Conservation (phyloP, 2,888 invertebrate genomes). For the Meteorus colon region DNA sequence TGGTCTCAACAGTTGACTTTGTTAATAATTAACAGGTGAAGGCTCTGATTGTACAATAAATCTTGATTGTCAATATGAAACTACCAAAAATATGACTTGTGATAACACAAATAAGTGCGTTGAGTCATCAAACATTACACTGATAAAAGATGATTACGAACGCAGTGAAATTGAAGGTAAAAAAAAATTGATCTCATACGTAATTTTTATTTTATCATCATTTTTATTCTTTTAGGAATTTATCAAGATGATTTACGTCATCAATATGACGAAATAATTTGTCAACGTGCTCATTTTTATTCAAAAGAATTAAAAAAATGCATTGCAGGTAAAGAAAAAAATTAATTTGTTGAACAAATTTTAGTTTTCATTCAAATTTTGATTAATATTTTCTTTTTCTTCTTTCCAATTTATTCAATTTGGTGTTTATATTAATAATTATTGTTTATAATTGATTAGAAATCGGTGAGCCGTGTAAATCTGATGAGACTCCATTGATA, state of each 20-base stretch:
- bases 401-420: neutral
- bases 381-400: neutral
- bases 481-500: conserved; percentile 42
- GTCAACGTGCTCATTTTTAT: conserved; percentile 55
- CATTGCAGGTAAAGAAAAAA: conserved; percentile 57
- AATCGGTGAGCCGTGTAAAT: conserved; percentile 60
- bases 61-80: conserved; percentile 57
- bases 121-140: neutral
- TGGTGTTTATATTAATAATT: neutral
- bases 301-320: conserved; percentile 49
- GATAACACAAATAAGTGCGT: conserved; percentile 37
- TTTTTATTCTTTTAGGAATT: neutral
- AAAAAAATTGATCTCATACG: neutral
- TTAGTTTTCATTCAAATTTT: neutral
- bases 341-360: neutral
- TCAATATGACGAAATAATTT: conserved; percentile 55
- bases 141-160: neutral
- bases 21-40: conserved; percentile 40
- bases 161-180: neutral
- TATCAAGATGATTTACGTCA: conserved; percentile 47
- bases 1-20: too few species aligned
- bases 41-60: conserved; percentile 56
- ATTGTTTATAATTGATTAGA: conserved; percentile 52
- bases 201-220: neutral
- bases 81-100: conserved; percentile 49